Percentiles rank a stretch among this genome's conserved stretches.
Evolutionary conservation across 2,113 vertebrate species (phyloP).

Genomic region (Anarhynchus alexandrinus): DNA sequence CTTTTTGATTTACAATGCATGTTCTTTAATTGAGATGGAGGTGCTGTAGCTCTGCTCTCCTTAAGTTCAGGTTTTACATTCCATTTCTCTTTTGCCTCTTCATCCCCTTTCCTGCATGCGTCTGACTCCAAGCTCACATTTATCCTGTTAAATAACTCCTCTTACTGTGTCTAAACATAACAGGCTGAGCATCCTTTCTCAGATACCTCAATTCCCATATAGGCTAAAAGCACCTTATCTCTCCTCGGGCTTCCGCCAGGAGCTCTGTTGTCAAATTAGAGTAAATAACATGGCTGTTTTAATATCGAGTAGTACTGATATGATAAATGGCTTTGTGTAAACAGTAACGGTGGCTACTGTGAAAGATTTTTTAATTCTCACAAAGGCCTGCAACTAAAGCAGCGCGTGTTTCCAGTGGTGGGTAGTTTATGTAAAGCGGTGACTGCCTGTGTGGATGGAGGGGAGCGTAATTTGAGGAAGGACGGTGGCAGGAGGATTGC

Average conservation of each 20-base stretch:
- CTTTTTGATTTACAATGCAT: constrained; percentile 29
- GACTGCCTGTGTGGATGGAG: background rate
- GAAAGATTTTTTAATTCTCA: background rate
- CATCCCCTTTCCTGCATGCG: background rate
- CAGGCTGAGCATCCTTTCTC: constrained; percentile 3
- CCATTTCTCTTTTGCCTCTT: background rate
- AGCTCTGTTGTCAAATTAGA: constrained; percentile 27
- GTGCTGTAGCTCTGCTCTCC: background rate
- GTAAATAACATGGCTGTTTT: background rate
- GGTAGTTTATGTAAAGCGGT: background rate
- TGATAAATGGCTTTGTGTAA: constrained; percentile 10
- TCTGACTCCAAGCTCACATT: background rate
- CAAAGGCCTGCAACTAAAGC: background rate
- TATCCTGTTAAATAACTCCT: constrained; percentile 6
- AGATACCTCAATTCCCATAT: background rate
- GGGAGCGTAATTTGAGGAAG: background rate
- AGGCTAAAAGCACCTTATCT: constrained; percentile 17
- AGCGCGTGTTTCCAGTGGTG: background rate
- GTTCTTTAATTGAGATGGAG: constrained; percentile 35
- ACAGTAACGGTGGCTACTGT: background rate
- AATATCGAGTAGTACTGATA: background rate
- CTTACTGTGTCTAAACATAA: background rate
- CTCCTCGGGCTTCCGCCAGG: background rate
- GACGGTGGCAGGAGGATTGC: background rate
- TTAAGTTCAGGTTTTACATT: constrained; percentile 16